These are phyloP conservation scores for Cerceris rybyensis DNA, from an alignment of 2,888 invertebrate species.

Conservation along the genomic window DNA sequence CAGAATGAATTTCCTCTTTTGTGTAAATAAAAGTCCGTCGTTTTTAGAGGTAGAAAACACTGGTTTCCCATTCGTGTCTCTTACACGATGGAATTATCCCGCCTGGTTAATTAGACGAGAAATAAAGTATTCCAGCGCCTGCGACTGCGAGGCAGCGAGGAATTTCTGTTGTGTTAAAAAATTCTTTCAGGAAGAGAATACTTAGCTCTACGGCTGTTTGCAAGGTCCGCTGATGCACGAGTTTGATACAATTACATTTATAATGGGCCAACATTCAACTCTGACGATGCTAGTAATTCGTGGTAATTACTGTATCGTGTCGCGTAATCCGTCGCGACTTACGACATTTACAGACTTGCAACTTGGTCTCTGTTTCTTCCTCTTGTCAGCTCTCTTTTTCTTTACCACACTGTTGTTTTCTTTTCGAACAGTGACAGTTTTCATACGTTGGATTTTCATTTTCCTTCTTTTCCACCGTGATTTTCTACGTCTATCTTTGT, in stretches of 20 bases:
- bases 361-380: too few species aligned
- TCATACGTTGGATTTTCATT: too few species aligned
- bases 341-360: conserved; percentile 15
- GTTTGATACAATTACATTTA: conserved; percentile 65
- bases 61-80: not conserved
- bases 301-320: conserved; percentile 60
- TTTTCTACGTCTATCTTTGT: too few species aligned
- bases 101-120: not conserved
- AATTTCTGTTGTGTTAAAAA: conserved; percentile 5
- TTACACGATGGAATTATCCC: not conserved
- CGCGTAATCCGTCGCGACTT: conserved; percentile 47
- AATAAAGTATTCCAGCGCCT: not conserved
- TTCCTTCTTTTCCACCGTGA: too few species aligned
- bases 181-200: conserved; percentile 61
- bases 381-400: too few species aligned
- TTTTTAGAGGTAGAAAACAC: too few species aligned
- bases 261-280: conserved; percentile 59
- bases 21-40: too few species aligned
- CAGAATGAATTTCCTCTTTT: too few species aligned
- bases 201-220: conserved; percentile 48
- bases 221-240: conserved; percentile 51
- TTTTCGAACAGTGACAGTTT: too few species aligned
- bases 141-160: not conserved
- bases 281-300: conserved; percentile 58
- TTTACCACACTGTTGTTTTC: too few species aligned